Percentiles rank a stretch among this genome's conserved stretches.
Conservation (phyloP, 1,140 invertebrate species). For the Papilio helenus region DNA sequence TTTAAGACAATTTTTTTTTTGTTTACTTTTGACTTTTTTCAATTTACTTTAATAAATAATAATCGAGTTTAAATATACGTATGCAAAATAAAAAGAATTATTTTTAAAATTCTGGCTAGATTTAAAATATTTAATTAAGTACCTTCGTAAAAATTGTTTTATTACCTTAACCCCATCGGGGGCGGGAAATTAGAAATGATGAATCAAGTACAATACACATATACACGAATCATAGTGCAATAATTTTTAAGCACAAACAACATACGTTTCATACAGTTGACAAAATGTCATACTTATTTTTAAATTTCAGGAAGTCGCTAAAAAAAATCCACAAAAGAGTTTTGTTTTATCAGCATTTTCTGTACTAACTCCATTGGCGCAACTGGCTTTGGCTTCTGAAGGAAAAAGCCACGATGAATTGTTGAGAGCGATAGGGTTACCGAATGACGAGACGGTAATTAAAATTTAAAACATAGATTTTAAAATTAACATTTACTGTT, state of each 20-base stretch:
- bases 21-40: too few species aligned
- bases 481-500: background rate
- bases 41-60: too few species aligned
- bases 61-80: too few species aligned
- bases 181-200: background rate
- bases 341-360: conserved; percentile 56
- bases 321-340: conserved; percentile 46
- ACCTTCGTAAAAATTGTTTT: background rate
- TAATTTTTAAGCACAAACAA: too few species aligned
- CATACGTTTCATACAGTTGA: too few species aligned
- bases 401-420: conserved; percentile 53
- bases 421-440: conserved; percentile 47
- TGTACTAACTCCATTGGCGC: conserved; percentile 50
- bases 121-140: background rate
- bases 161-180: background rate
- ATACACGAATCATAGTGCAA: background rate
- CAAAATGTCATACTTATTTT: conserved; percentile 8
- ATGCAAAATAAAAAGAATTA: too few species aligned
- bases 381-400: conserved; percentile 49
- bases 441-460: conserved; percentile 49
- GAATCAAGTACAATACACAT: background rate
- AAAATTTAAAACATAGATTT: background rate
- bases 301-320: conserved; percentile 49
- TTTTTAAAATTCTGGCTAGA: background rate
- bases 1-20: background rate